Conservation (phyloP, 2,113 vertebrate genomes). For the Oryzias celebensis region DNA sequence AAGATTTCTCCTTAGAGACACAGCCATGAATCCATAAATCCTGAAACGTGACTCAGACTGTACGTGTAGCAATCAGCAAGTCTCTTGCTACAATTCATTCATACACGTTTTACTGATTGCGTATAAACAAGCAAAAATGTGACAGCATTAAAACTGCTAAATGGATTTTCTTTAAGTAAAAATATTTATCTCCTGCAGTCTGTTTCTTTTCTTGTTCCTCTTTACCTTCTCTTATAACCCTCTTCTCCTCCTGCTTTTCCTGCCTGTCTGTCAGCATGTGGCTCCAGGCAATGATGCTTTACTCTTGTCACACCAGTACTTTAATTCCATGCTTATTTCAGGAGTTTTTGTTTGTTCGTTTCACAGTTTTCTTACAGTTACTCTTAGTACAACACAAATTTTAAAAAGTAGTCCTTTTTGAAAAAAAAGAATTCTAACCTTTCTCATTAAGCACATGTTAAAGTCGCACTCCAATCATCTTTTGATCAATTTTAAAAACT, state of each 20-base stretch:
- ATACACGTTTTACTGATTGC: constrained; percentile 13
- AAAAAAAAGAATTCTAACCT: too few relatives aligned
- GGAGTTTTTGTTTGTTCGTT: neutral
- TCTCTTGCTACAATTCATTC: constrained; percentile 53
- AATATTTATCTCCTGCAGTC: constrained; percentile 42
- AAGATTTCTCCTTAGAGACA: neutral
- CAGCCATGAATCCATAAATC: neutral
- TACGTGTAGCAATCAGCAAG: constrained; percentile 13
- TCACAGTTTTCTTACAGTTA: neutral
- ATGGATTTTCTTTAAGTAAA: constrained; percentile 45
- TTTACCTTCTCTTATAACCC: constrained; percentile 14
- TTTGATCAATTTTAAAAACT: too few relatives aligned
- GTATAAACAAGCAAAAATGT: constrained; percentile 9
- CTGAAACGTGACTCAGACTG: constrained; percentile 2
- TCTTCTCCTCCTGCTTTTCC: constrained; percentile 15
- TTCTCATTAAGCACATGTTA: too few relatives aligned
- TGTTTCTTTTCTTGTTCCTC: constrained; percentile 24
- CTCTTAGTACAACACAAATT: too few relatives aligned
- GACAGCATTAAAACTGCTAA: constrained; percentile 24
- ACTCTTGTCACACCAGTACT: constrained; percentile 25
- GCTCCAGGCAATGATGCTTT: constrained; percentile 32
- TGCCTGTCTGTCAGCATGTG: constrained; percentile 34
- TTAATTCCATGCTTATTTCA: neutral
- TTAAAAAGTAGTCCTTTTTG: too few relatives aligned
- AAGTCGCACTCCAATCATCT: too few relatives aligned